phyloP scores from a whole-genome alignment of 2,888 invertebrate genomes.

The Trichopoda pennipes region DNA sequence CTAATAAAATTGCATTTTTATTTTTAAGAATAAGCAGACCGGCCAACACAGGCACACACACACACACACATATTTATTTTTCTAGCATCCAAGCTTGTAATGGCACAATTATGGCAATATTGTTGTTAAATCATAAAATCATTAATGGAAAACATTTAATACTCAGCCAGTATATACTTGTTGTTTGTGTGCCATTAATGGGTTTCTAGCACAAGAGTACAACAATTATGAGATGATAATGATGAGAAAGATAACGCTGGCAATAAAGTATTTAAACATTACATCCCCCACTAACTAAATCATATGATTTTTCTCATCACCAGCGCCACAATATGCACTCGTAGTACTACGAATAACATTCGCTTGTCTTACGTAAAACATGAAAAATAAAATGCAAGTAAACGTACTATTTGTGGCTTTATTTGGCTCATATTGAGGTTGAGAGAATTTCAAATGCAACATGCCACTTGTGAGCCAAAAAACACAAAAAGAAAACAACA shows the following conservation, averaged over 20 bases:
- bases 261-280: conserved; percentile 17
- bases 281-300: neutral
- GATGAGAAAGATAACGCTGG: conserved; percentile 1
- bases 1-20: neutral
- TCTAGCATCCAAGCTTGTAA: conserved; percentile 12
- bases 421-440: conserved; percentile 60
- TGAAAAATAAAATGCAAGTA: conserved; percentile 5
- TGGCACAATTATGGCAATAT: conserved; percentile 52
- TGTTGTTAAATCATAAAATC: conserved; percentile 54
- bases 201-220: conserved; percentile 51
- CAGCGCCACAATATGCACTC: conserved; percentile 2
- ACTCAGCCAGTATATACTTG: neutral
- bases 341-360: neutral
- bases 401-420: conserved; percentile 30
- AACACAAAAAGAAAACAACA: neutral
- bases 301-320: conserved; percentile 1
- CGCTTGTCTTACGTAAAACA: conserved; percentile 28
- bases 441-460: conserved; percentile 59
- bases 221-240: conserved; percentile 38
- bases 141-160: conserved; percentile 53
- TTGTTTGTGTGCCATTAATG: conserved; percentile 32
- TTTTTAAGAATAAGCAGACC: neutral
- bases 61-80: neutral
- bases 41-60: neutral
- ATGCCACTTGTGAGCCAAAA: conserved; percentile 50